phyloP scores from a whole-genome alignment of 2,888 invertebrate species.

The Zaprionus obscuricornis region DNA sequence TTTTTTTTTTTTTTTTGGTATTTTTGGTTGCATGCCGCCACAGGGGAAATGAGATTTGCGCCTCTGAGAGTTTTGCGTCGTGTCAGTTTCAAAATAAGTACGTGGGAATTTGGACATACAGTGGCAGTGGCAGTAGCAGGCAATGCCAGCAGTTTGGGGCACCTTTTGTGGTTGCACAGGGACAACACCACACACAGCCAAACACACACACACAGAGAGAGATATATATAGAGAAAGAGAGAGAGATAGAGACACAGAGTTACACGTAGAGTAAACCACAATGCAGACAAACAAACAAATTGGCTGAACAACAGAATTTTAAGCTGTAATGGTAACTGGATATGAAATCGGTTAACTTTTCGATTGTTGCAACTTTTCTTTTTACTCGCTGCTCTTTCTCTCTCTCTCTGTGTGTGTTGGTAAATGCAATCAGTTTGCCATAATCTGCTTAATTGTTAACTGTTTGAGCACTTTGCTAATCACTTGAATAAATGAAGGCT shows the following conservation, averaged over 20 bases:
- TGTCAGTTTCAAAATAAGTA: constrained; percentile 68
- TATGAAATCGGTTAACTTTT: too few species aligned
- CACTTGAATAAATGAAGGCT: neutral
- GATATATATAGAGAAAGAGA: too few species aligned
- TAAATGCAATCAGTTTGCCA: constrained; percentile 15
- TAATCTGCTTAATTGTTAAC: constrained; percentile 36
- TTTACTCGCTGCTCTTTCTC: constrained; percentile 3
- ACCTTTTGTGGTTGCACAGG: constrained; percentile 54
- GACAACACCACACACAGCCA: constrained; percentile 26
- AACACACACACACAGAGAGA: neutral
- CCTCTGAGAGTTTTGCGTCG: constrained; percentile 50
- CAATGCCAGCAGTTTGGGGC: constrained; percentile 7
- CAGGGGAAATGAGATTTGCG: constrained; percentile 74
- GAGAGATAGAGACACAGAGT: neutral
- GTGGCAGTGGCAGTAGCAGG: constrained; percentile 23
- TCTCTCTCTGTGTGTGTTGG: neutral
- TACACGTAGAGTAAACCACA: constrained; percentile 24
- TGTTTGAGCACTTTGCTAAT: constrained; percentile 19
- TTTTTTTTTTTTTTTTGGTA: constrained; percentile 1
- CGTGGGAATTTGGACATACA: constrained; percentile 56
- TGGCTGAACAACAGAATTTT: constrained; percentile 28
- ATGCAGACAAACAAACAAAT: constrained; percentile 22
- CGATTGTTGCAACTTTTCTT: constrained; percentile 4
- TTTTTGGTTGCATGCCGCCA: constrained; percentile 45
- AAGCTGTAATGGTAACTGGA: constrained; percentile 16